These are phyloP conservation scores for Peromyscus polionotus DNA, from an alignment of 2,113 vertebrate genomes.

Conservation along the genomic window DNA sequence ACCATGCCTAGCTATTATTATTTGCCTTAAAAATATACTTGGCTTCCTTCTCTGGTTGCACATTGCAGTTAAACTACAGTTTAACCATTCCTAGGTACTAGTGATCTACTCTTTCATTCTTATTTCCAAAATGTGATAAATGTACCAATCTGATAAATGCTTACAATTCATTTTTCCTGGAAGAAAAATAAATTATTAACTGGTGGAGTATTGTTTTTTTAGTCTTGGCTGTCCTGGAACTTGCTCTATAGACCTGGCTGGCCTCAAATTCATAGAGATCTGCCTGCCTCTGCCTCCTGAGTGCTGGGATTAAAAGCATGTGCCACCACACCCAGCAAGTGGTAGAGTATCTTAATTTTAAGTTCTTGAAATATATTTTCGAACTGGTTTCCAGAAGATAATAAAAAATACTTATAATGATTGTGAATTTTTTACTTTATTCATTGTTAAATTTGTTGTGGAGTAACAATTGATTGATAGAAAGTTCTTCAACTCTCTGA, in stretches of 20 bases:
- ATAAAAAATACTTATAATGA: not conserved
- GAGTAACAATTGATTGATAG: not conserved
- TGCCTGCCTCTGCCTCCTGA: not conserved
- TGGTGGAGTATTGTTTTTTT: not conserved
- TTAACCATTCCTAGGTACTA: not conserved
- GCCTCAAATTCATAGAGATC: not conserved
- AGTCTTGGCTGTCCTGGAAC: not conserved
- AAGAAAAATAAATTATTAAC: constrained; percentile 9
- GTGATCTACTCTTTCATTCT: not conserved
- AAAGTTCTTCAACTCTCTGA: not conserved
- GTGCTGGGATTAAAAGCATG: not conserved
- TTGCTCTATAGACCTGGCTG: not conserved
- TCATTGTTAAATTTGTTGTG: not conserved
- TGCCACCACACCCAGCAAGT: not conserved
- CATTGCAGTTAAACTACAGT: not conserved
- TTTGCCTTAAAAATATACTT: not conserved
- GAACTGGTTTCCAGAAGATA: not conserved
- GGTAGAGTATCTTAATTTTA: not conserved
- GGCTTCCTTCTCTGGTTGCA: not conserved
- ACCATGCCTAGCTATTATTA: not conserved
- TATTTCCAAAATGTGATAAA: not conserved
- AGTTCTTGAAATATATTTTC: not conserved
- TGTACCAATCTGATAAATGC: not conserved
- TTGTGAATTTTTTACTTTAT: not conserved
- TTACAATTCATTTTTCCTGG: not conserved